Evolutionary conservation across 2,113 vertebrate genomes (phyloP), one percentile per base, ranked within the genome.

Genomic region (Pomatostomus ruficeps): DNA sequence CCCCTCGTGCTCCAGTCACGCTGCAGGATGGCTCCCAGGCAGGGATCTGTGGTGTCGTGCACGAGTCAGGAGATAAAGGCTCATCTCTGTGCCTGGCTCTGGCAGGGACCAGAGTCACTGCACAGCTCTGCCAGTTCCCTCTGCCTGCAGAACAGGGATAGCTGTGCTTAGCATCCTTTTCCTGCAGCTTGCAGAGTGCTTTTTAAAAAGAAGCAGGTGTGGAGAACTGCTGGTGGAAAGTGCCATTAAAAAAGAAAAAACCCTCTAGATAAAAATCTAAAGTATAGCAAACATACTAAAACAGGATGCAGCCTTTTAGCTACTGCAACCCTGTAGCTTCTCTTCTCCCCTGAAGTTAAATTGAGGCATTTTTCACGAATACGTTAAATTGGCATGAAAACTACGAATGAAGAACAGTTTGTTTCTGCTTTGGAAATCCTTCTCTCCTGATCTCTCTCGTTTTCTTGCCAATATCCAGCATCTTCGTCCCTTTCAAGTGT

Each of bases 331-430:
- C 83, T 67, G 63, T 16, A 70, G 85, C 15, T 93, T 59, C 65
- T 91, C n/a, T 84, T 75, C 61, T 88, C 65, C 73, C 61, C 61
- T 77, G 65, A 92, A 91, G 94, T 74, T 91, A 93, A 94, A 95
- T 86, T 67, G 85, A 91, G 70, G 84, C 65, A 92, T 89, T 96
- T 96, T 94, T 89, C 88, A 68, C 11, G 40, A 91, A 85, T 57
- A 65, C 15, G 0, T 89, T 92, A 81, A 91, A 92, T 58, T 92
- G 80, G 45, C 57, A 55, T 43, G 40, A 89, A 88, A 94, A 85
- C 78, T 66, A 79, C 84, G 59, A 86, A 62, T 0, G 0, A 75
- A 71, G 62, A 93, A 76, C 63, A 43, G 67, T 71, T 68, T 77
- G 63, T 71, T 95, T 93, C 91, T 89, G 55, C 80, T 87, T 74